These are phyloP conservation scores for Sebastes taczanowskii DNA, from an alignment of 2,797 vertebrate genomes.

Conservation along the genomic window DNA sequence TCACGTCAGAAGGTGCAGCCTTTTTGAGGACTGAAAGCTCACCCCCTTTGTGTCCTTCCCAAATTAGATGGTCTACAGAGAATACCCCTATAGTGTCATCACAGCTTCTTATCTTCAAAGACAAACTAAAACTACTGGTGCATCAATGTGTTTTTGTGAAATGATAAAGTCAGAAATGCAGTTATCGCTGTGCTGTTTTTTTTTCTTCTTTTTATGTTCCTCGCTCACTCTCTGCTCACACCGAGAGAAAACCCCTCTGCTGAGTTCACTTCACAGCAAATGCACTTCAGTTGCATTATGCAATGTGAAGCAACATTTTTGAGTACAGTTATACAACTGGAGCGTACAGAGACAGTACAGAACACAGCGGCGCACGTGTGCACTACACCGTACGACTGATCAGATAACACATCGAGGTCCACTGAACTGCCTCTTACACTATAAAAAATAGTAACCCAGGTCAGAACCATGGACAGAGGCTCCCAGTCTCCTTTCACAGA, in stretches of 20 bases:
- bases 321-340: background rate
- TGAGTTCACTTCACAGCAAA: background rate
- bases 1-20: background rate
- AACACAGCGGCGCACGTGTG: background rate
- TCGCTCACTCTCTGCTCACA: background rate
- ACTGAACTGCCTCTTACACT: background rate
- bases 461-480: constrained; percentile 20
- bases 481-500: background rate
- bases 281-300: background rate
- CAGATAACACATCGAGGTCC: background rate
- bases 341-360: background rate
- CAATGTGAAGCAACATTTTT: background rate
- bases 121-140: background rate
- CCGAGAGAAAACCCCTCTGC: background rate
- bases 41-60: too few relatives aligned
- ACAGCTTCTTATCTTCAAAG: background rate
- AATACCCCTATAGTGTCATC: background rate
- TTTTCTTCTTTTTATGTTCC: background rate
- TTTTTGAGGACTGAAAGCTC: background rate
- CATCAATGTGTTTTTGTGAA: background rate
- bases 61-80: background rate
- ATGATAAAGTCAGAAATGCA: background rate
- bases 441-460: background rate
- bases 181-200: background rate
- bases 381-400: background rate